Conservation (phyloP, 2,888 invertebrate species). For the Hoplodrina blanda region DNA sequence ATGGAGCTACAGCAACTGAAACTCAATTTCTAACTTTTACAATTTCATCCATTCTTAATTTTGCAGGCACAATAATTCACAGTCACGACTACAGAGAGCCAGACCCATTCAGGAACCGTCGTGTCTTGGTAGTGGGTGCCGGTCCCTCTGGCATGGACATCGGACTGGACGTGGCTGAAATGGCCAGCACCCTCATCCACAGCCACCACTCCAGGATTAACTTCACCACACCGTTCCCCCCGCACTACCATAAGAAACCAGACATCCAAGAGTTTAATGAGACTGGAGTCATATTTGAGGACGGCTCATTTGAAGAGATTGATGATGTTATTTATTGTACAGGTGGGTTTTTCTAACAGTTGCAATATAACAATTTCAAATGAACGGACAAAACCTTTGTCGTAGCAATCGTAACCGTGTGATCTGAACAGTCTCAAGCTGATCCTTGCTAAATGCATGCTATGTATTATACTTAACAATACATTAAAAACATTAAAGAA, state of each 20-base stretch:
- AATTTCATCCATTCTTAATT: background rate
- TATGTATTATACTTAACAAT: too few relatives aligned
- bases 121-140: slow-evolving; percentile 93
- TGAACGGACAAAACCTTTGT: background rate
- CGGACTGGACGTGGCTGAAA: slow-evolving; percentile 89
- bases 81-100: slow-evolving; percentile 94
- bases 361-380: background rate
- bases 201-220: slow-evolving; percentile 87
- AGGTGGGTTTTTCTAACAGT: slow-evolving; percentile 79
- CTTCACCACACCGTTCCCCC: slow-evolving; percentile 83
- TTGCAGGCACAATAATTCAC: slow-evolving; percentile 91
- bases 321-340: slow-evolving; percentile 94
- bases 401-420: too few relatives aligned
- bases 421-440: too few relatives aligned
- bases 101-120: slow-evolving; percentile 89
- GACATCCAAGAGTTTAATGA: slow-evolving; percentile 88
- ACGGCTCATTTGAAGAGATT: slow-evolving; percentile 90
- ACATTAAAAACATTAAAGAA: too few relatives aligned
- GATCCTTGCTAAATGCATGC: too few relatives aligned
- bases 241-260: slow-evolving; percentile 87
- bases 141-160: slow-evolving; percentile 94
- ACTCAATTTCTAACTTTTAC: too few relatives aligned
- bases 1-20: too few relatives aligned
- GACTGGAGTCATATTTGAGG: slow-evolving; percentile 90
- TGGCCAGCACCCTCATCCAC: slow-evolving; percentile 85